Conservation (phyloP, 2,888 invertebrate genomes). For the Callimorpha dominula region DNA sequence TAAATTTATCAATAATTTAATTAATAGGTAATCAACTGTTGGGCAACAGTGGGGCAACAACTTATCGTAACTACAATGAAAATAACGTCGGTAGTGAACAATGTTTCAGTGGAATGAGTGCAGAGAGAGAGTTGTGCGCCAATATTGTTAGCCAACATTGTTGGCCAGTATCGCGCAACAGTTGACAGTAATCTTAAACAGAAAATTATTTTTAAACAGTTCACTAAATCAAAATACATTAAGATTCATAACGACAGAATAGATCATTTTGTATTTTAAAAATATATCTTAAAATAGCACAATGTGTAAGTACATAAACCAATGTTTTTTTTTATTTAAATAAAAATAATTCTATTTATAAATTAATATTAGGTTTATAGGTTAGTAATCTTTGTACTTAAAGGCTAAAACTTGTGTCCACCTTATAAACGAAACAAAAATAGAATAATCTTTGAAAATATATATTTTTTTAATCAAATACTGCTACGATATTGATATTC, state of each 20-base stretch:
- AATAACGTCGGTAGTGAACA: constrained; percentile 47
- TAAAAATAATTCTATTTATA: constrained; percentile 64
- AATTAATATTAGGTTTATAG: constrained; percentile 68
- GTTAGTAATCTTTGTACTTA: constrained; percentile 84
- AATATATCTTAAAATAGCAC: constrained; percentile 65
- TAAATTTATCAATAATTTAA: constrained; percentile 9
- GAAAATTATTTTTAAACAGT: constrained; percentile 34
- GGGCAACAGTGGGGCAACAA: constrained; percentile 33
- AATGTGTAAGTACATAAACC: constrained; percentile 83
- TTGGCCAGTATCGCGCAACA: constrained; percentile 29
- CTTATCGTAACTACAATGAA: constrained; percentile 41
- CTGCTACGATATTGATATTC: constrained; percentile 71
- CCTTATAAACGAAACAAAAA: constrained; percentile 66
- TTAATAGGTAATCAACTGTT: constrained; percentile 20
- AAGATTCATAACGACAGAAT: constrained; percentile 70
- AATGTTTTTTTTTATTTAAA: constrained; percentile 62
- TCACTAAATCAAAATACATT: constrained; percentile 56
- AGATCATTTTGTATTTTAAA: constrained; percentile 63
- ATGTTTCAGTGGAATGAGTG: constrained; percentile 52
- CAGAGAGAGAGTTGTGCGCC: constrained; percentile 31
- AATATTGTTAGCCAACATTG: constrained; percentile 13
- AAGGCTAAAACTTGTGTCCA: constrained; percentile 69
- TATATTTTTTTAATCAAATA: constrained; percentile 67
- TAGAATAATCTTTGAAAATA: constrained; percentile 58
- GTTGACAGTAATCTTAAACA: constrained; percentile 40